Percentiles rank a stretch among this genome's conserved stretches.
phyloP scores from a whole-genome alignment of 2,113 vertebrate species.

The Caranx melampygus region DNA sequence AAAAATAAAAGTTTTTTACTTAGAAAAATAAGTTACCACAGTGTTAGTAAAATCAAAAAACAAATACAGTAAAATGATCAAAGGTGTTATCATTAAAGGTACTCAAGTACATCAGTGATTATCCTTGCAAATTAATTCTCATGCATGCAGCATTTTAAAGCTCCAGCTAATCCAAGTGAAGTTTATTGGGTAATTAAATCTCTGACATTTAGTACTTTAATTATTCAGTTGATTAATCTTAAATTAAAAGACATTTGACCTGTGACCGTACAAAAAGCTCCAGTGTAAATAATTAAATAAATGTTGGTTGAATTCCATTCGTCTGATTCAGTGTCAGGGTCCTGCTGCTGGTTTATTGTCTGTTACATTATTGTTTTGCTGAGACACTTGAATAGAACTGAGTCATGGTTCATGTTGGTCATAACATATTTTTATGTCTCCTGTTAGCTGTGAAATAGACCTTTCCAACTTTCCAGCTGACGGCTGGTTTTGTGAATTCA shows the following conservation, averaged over 20 bases:
- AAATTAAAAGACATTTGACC: not conserved
- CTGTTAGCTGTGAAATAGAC: not conserved
- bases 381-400: no score
- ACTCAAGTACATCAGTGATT: not conserved
- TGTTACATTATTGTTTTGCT: no score
- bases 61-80: not conserved
- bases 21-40: not conserved
- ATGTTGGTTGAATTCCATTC: no score
- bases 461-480: not conserved
- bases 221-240: not conserved
- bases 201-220: not conserved
- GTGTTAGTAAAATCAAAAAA: not conserved
- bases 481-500: not conserved
- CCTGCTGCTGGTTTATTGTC: not conserved
- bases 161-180: not conserved
- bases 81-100: no score
- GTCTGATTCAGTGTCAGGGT: no score
- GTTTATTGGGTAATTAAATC: not conserved
- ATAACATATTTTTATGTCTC: no score
- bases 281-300: no score
- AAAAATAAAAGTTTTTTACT: no score
- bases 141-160: not conserved
- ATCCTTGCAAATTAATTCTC: not conserved
- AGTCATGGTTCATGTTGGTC: not conserved
- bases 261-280: not conserved